Conservation (phyloP, 1,140 invertebrate species). For the Physella acuta region DNA sequence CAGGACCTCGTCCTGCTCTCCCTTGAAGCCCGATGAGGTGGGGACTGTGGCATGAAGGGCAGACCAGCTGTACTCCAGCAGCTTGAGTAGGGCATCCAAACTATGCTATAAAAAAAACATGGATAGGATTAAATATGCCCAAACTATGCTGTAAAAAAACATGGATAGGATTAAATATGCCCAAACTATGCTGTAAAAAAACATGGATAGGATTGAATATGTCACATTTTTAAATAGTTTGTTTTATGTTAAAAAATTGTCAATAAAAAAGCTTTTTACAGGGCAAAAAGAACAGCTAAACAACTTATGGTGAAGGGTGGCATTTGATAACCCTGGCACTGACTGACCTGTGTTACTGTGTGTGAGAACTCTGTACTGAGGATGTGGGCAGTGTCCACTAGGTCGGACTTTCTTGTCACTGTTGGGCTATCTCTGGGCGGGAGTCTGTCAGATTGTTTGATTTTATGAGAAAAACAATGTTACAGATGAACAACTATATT, state of each 20-base stretch:
- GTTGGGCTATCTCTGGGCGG: slow-evolving; percentile 48
- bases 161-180: no score
- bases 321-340: not conserved
- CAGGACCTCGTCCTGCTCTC: slow-evolving; percentile 45
- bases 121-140: no score
- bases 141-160: no score
- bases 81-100: slow-evolving; percentile 78
- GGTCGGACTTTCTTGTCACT: slow-evolving; percentile 44
- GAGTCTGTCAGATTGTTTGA: slow-evolving; percentile 34
- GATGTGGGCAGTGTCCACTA: slow-evolving; percentile 51
- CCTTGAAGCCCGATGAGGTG: slow-evolving; percentile 36
- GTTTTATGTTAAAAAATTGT: no score
- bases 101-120: slow-evolving; percentile 75
- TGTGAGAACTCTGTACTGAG: slow-evolving; percentile 50
- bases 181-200: no score
- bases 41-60: slow-evolving; percentile 46
- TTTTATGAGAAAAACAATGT: not conserved
- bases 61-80: slow-evolving; percentile 64
- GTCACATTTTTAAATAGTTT: no score
- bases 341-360: slow-evolving; percentile 51
- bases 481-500: no score
- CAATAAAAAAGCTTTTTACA: no score
- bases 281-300: not conserved
- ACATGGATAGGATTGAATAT: no score
- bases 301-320: not conserved